These are phyloP conservation scores for Peromyscus californicus DNA, from an alignment of 2,113 vertebrate genomes.

Conservation along the genomic window DNA sequence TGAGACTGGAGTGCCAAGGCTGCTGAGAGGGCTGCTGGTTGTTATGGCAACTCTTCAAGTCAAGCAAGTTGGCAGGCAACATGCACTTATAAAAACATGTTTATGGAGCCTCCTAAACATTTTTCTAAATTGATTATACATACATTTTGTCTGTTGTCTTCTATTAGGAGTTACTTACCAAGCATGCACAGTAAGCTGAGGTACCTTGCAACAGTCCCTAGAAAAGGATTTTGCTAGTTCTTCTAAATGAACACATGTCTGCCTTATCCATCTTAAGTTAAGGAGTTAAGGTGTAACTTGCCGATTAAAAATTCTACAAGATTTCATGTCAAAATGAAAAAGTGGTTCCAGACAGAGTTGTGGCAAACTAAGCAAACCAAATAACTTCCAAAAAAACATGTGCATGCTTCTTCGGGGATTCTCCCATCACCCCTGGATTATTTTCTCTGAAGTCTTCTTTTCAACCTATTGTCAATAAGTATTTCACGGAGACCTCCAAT, in stretches of 20 bases:
- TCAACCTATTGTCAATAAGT: slow-evolving; percentile 23
- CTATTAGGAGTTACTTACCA: slow-evolving; percentile 63
- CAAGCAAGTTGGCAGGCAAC: slow-evolving; percentile 68
- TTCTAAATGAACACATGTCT: neutral
- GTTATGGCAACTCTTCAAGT: slow-evolving; percentile 77
- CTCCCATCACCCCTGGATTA: neutral
- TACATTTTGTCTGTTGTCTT: slow-evolving; percentile 73
- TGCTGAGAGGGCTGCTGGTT: slow-evolving; percentile 67
- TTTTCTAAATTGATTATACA: slow-evolving; percentile 69
- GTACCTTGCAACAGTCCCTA: neutral
- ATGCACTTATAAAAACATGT: slow-evolving; percentile 66
- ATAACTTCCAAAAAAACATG: neutral
- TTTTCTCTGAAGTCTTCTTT: slow-evolving; percentile 26
- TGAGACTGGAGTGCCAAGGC: slow-evolving; percentile 47
- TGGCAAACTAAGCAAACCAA: neutral
- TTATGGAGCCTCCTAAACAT: slow-evolving; percentile 69
- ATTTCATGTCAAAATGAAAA: neutral
- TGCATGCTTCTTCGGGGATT: slow-evolving; percentile 12
- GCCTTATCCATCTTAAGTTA: neutral
- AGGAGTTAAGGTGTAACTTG: neutral
- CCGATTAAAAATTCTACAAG: slow-evolving; percentile 27
- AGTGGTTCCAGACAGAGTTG: neutral
- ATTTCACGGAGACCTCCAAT: slow-evolving; percentile 42
- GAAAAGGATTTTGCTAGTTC: neutral
- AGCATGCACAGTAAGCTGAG: slow-evolving; percentile 23